phyloP scores from a whole-genome alignment of 2,113 vertebrate genomes.

The Sylvia atricapilla region DNA sequence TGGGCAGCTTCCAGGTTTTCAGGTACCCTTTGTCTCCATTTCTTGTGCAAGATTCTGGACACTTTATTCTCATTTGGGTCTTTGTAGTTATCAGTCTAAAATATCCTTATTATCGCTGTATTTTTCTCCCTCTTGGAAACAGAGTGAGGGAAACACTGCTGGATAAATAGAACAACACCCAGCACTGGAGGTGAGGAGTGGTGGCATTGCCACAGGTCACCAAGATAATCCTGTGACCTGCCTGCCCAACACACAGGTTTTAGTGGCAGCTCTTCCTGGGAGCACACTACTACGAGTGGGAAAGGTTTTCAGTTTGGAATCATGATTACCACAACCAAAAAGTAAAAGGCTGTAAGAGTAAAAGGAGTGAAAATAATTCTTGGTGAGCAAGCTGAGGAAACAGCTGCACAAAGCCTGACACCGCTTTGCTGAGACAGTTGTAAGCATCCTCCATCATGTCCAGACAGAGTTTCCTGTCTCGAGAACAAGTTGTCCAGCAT shows the following conservation, averaged over 20 bases:
- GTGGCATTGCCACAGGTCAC: not conserved
- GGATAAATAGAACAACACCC: not conserved
- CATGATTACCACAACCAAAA: not conserved
- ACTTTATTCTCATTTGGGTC: not conserved
- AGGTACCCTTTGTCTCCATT: not conserved
- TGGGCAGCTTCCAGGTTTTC: not conserved
- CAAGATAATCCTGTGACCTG: not conserved
- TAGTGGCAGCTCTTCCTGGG: not conserved
- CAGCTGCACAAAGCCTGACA: not conserved
- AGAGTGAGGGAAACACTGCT: not conserved
- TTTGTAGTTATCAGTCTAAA: not conserved
- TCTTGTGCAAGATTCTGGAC: not conserved
- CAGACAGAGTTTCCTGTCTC: not conserved
- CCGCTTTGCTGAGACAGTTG: not conserved
- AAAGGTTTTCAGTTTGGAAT: not conserved
- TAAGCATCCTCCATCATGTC: not conserved
- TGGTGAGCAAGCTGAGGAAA: not conserved
- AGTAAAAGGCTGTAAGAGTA: not conserved
- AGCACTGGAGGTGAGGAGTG: not conserved
- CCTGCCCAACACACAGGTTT: not conserved
- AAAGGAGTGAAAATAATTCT: not conserved
- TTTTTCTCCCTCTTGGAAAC: not conserved
- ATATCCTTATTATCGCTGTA: not conserved
- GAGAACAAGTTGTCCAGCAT: conserved; percentile 6
- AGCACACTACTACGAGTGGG: not conserved